phyloP scores from a whole-genome alignment of 2,113 vertebrate species.

The Rhinopomastus cyanomelas region DNA sequence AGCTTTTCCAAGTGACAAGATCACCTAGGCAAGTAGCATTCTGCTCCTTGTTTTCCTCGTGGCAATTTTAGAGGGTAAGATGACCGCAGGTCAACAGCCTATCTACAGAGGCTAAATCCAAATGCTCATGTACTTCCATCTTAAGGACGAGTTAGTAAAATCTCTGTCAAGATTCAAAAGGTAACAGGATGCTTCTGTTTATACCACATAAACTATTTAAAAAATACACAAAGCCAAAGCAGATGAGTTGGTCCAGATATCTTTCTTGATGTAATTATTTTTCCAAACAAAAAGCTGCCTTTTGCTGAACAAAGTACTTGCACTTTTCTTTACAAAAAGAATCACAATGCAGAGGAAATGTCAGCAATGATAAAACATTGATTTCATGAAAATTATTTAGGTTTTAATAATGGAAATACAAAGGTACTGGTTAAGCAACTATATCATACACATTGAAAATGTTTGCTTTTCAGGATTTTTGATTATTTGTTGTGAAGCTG shows the following conservation, averaged over 20 bases:
- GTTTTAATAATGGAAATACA: constrained; percentile 33
- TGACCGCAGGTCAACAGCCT: background rate
- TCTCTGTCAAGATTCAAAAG: background rate
- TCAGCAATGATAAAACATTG: constrained; percentile 35
- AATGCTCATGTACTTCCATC: background rate
- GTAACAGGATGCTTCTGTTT: background rate
- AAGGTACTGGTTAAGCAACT: constrained; percentile 13
- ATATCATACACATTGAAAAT: background rate
- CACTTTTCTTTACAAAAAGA: constrained; percentile 21
- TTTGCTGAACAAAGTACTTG: constrained; percentile 32
- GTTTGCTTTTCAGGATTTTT: background rate
- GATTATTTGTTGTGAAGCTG: background rate
- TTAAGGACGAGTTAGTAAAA: background rate
- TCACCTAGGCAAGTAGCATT: background rate
- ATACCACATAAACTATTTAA: background rate
- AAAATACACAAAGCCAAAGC: background rate
- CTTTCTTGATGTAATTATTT: constrained; percentile 18
- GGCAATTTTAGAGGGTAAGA: background rate
- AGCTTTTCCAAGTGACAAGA: background rate
- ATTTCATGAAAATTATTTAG: background rate
- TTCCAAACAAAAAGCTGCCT: constrained; percentile 37
- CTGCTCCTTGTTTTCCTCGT: background rate
- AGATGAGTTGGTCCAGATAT: constrained; percentile 2
- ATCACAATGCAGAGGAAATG: constrained; percentile 10
- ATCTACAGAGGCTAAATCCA: background rate